These are phyloP conservation scores for Microctonus aethiopoides DNA, from an alignment of 2,888 invertebrate genomes.

Conservation along the genomic window DNA sequence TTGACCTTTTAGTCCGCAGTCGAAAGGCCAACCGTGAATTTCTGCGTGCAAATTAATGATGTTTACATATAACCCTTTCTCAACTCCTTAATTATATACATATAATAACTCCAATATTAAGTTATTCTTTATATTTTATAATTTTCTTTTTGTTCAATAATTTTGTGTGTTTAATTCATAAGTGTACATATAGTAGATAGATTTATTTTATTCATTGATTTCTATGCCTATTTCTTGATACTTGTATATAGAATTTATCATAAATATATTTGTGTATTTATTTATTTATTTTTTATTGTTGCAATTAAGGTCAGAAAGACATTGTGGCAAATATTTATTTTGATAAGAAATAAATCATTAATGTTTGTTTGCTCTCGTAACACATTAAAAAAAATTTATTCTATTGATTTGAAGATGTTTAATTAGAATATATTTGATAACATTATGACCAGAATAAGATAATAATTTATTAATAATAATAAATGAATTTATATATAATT, in stretches of 20 bases:
- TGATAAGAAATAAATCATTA: not conserved
- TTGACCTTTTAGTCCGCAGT: conserved; percentile 64
- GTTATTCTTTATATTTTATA: conserved; percentile 20
- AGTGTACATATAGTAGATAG: no score
- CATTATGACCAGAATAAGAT: not conserved
- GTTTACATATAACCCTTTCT: conserved; percentile 61
- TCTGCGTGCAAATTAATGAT: conserved; percentile 65
- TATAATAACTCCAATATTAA: conserved; percentile 23
- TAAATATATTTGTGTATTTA: no score
- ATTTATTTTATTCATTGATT: no score
- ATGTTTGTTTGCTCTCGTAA: not conserved
- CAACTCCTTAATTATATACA: conserved; percentile 24
- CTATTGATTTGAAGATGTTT: not conserved
- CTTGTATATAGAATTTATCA: not conserved
- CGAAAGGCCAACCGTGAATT: conserved; percentile 41
- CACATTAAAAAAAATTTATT: not conserved
- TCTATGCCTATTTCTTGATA: no score
- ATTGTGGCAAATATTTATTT: not conserved
- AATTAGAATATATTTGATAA: conserved; percentile 6
- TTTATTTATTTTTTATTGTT: not conserved
- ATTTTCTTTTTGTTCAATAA: no score
- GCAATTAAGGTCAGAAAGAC: not conserved
- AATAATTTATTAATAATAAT: not conserved
- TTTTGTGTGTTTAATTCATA: no score
- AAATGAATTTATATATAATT: not conserved